Conservation (phyloP, 2,888 invertebrate species). For the Ophion ellenae region DNA sequence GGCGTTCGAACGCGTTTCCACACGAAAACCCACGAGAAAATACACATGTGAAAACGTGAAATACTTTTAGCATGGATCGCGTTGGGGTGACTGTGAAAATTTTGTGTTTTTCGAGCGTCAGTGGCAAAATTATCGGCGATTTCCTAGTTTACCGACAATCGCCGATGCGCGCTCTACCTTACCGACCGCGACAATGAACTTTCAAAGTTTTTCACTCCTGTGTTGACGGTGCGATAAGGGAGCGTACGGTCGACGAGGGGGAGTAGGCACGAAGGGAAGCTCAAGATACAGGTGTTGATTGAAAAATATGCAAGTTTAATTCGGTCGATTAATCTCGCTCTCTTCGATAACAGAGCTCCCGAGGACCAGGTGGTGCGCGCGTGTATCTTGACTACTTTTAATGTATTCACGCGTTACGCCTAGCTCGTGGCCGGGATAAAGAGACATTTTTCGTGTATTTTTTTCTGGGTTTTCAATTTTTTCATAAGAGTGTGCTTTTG, state of each 20-base stretch:
- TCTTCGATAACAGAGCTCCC: constrained; percentile 44
- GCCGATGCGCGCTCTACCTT: background rate
- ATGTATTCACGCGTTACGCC: background rate
- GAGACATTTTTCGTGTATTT: too few relatives aligned
- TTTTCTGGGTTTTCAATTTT: too few relatives aligned
- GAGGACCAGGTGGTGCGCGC: constrained; percentile 31
- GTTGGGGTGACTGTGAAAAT: background rate
- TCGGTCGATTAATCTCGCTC: constrained; percentile 43
- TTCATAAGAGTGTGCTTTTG: too few relatives aligned
- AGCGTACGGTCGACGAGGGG: background rate
- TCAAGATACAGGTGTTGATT: constrained; percentile 48
- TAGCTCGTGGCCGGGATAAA: too few relatives aligned
- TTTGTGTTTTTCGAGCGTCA: background rate
- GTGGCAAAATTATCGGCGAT: background rate
- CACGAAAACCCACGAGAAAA: too few relatives aligned
- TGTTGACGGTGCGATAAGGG: background rate
- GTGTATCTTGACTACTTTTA: background rate
- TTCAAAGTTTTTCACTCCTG: background rate
- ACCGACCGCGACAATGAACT: background rate
- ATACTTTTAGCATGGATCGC: background rate
- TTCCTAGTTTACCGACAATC: constrained; percentile 18
- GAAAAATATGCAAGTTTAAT: constrained; percentile 52
- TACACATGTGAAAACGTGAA: background rate
- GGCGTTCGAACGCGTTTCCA: background rate
- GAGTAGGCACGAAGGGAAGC: constrained; percentile 4